Conservation (phyloP, 2,113 vertebrate genomes). For the Hemibates koningsi region DNA sequence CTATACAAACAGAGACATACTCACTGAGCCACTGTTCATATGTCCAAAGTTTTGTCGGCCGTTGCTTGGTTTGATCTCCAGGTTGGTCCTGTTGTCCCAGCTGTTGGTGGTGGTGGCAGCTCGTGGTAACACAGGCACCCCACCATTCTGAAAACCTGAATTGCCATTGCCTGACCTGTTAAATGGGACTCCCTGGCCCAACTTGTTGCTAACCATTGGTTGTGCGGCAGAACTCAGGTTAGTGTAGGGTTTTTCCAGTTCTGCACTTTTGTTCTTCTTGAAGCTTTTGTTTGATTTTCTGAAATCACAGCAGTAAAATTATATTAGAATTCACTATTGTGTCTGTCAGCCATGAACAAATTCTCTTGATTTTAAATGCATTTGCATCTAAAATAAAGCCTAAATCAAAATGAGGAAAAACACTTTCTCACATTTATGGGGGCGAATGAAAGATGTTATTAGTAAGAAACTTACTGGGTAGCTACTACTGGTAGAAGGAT, state of each 20-base stretch:
- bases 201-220: not conserved
- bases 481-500: conserved; percentile 22
- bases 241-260: too few relatives aligned
- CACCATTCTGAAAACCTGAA: not conserved
- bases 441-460: too few relatives aligned
- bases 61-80: conserved; percentile 41
- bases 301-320: too few relatives aligned
- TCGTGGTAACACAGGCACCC: conserved; percentile 58
- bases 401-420: not conserved
- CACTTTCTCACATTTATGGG: not conserved
- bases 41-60: conserved; percentile 7
- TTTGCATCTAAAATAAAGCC: not conserved
- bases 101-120: not conserved
- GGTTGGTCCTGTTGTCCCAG: not conserved
- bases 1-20: not conserved
- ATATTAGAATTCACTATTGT: too few relatives aligned
- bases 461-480: conserved; percentile 25
- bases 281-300: conserved; percentile 31
- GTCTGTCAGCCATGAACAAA: not conserved
- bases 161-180: not conserved
- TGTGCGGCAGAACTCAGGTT: not conserved
- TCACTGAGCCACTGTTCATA: not conserved
- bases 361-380: not conserved
- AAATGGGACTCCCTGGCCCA: not conserved
- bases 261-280: not conserved